Evolutionary conservation across 1,140 invertebrate genomes (phyloP), one percentile per base, ranked within the genome.

Genomic region (Pogonomyrmex barbatus): DNA sequence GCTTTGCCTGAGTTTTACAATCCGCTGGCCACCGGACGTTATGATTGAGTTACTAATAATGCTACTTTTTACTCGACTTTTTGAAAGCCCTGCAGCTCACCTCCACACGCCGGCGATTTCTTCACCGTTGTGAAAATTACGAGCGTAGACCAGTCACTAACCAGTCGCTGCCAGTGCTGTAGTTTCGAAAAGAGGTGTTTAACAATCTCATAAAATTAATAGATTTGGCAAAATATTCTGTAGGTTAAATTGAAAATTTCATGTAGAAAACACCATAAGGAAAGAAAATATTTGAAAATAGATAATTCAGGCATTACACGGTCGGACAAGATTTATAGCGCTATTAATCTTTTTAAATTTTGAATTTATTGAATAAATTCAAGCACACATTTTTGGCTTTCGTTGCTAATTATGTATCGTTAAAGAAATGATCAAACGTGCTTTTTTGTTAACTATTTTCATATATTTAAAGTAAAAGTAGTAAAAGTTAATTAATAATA

Each of bases 41-140:
- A 86, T 78, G 78, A 90, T 85, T 85, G 86, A 86, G 52, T 83
- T 76, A 85, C 85, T 88, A 88, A 90, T 91, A 88, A 89, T 85
- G 84, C 58, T 86, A 63, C 87, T 84, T 90, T 88, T 86, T 87
- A 62, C 68, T 84, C 33, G 75, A 86, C 83, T 79, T 89, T 88
- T 54, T 54, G 65, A 78, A 81, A 88, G 62, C 67, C 63, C 68
- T 71, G 76, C 83, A 78, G 86, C 81, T 87, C 76, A 78, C 68
- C 68, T 70, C 24, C 52, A 39, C 30, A 58, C 65, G 10, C 14
- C 5, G 39, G 81, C 68, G 87, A 89, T 89, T 87, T 85, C 76
- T 89, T 88, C 42, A 50, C 9, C 81, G 68, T 84, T 73, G 67
- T 75, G 76, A 79, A 88, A 92, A 92, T 92, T 90, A 90, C 84